phyloP scores from a whole-genome alignment of 2,113 vertebrate genomes.

The Colaptes auratus region DNA sequence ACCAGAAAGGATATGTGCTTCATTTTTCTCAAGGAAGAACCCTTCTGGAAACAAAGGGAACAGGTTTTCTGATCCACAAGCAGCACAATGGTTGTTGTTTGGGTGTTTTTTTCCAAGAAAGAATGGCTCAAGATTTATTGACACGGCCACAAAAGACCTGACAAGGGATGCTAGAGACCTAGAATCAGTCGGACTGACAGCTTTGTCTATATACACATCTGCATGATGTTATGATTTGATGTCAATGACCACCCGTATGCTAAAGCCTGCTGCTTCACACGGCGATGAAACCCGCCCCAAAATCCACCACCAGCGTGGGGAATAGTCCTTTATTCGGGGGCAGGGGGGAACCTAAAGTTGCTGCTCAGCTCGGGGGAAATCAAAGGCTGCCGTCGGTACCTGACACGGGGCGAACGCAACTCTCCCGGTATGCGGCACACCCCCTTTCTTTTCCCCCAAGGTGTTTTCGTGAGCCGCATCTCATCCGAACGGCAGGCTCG shows the following conservation, averaged over 20 bases:
- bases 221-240: background rate
- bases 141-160: background rate
- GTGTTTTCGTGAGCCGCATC: background rate
- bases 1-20: background rate
- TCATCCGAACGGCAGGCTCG: background rate
- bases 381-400: rapidly evolving
- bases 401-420: background rate
- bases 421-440: background rate
- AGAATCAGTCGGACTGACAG: background rate
- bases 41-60: slow-evolving; percentile 4
- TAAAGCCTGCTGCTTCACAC: background rate
- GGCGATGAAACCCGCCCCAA: background rate
- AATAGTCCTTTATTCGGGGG: background rate
- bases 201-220: background rate
- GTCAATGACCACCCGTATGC: background rate
- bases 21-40: background rate
- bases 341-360: background rate
- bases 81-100: background rate
- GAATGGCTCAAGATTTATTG: background rate
- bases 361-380: background rate
- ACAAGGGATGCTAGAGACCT: background rate
- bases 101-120: background rate
- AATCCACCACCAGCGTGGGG: background rate
- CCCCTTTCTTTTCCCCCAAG: background rate
- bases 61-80: background rate